phyloP scores from a whole-genome alignment of 1,140 invertebrate genomes.

The Hycleus cichorii region DNA sequence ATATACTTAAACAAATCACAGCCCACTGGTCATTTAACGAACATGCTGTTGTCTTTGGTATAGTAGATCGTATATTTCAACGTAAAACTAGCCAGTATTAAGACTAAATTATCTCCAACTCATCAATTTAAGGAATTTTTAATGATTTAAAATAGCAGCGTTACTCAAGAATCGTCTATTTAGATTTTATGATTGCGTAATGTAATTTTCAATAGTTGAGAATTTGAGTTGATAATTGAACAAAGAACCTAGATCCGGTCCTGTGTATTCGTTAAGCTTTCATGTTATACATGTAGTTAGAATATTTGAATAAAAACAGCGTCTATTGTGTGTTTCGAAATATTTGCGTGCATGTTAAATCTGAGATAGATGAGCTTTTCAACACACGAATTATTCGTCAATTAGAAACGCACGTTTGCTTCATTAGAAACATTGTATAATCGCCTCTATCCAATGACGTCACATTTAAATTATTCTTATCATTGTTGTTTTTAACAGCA shows the following conservation, averaged over 20 bases:
- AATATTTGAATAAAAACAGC: neutral
- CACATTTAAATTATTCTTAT: neutral
- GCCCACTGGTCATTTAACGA: conserved; percentile 23
- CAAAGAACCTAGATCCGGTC: too few relatives aligned
- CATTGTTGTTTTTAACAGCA: conserved; percentile 51
- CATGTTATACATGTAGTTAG: too few relatives aligned
- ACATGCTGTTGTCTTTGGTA: neutral
- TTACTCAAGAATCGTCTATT: neutral
- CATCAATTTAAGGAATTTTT: neutral
- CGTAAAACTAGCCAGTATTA: neutral
- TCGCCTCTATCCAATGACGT: neutral
- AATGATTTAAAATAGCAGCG: neutral
- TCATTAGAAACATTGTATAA: conserved; percentile 18
- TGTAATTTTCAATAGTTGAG: neutral
- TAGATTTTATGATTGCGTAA: neutral
- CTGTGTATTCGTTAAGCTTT: too few relatives aligned
- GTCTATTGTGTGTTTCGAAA: neutral
- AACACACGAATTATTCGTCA: conserved; percentile 7
- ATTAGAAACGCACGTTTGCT: conserved; percentile 16
- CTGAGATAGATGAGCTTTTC: neutral
- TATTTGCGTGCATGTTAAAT: neutral
- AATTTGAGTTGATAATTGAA: too few relatives aligned
- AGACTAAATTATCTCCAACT: neutral
- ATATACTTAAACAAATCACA: conserved; percentile 22
- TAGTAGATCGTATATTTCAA: too few relatives aligned